Conservation (phyloP, 2,888 invertebrate genomes). For the Cryptus armator region DNA sequence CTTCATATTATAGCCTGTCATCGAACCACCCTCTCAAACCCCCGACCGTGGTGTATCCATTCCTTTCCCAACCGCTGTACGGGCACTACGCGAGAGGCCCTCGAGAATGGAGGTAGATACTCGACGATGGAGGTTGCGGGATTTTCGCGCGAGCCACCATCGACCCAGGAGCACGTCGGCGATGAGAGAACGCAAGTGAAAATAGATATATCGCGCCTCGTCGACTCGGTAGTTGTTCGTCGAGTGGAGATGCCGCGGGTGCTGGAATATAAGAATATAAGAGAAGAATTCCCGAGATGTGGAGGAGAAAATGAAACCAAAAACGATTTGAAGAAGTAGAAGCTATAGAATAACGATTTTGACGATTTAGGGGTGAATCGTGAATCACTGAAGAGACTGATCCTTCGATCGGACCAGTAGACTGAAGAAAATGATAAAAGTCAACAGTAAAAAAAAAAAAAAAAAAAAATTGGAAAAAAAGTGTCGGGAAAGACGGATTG, state of each 20-base stretch:
- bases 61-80: conserved; percentile 20
- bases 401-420: too few relatives aligned
- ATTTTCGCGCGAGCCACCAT: conserved; percentile 14
- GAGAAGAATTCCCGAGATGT: background rate
- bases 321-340: conserved; percentile 27
- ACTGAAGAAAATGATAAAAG: background rate
- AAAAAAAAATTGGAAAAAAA: conserved; percentile 12
- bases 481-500: conserved; percentile 15
- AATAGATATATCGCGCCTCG: conserved; percentile 9
- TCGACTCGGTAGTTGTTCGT: background rate
- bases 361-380: background rate
- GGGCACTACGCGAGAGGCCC: conserved; percentile 23
- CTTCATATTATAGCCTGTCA: conserved; percentile 66
- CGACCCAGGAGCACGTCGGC: conserved; percentile 15
- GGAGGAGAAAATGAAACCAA: background rate
- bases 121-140: conserved; percentile 19
- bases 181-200: conserved; percentile 12
- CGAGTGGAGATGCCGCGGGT: conserved; percentile 1
- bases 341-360: background rate
- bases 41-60: conserved; percentile 2
- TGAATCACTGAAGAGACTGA: background rate
- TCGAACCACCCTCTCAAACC: conserved; percentile 34
- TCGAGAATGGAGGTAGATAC: conserved; percentile 21
- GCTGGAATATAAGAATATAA: conserved; percentile 7
- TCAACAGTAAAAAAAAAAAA: background rate